These are phyloP conservation scores for Pinna nobilis DNA, from an alignment of 1,140 invertebrate genomes.

Conservation along the genomic window DNA sequence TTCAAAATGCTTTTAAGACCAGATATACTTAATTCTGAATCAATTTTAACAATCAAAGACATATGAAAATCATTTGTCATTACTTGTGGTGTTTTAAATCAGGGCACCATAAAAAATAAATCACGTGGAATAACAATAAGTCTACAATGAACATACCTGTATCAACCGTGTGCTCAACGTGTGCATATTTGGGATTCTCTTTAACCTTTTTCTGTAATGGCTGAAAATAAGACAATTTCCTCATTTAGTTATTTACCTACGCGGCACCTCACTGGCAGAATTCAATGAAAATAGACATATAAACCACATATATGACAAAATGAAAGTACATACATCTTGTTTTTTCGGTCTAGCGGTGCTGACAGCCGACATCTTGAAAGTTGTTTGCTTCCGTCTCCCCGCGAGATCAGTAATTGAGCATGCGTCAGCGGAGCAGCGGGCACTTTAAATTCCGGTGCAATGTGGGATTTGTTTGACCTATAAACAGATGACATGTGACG, in stretches of 20 bases:
- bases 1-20: no score
- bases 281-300: not conserved
- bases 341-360: constrained; percentile 52
- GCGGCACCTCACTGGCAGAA: no score
- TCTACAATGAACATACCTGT: constrained; percentile 72
- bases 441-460: constrained; percentile 19
- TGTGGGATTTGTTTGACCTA: constrained; percentile 30
- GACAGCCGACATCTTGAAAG: constrained; percentile 53
- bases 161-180: constrained; percentile 72
- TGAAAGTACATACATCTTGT: constrained; percentile 40
- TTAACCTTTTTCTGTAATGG: constrained; percentile 69
- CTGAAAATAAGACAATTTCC: constrained; percentile 51
- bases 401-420: constrained; percentile 35
- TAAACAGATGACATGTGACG: not conserved
- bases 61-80: no score
- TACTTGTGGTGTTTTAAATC: no score
- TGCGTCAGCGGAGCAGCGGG: constrained; percentile 38
- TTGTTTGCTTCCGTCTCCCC: constrained; percentile 52
- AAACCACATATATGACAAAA: not conserved
- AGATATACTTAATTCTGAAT: no score
- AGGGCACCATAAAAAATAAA: no score
- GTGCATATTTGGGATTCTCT: constrained; percentile 73
- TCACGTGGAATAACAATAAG: no score
- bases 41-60: no score
- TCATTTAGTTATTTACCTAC: not conserved